Percentiles rank a stretch among this genome's conserved stretches.
phyloP scores from a whole-genome alignment of 2,888 invertebrate species.

The Tenthredo distinguenda region DNA sequence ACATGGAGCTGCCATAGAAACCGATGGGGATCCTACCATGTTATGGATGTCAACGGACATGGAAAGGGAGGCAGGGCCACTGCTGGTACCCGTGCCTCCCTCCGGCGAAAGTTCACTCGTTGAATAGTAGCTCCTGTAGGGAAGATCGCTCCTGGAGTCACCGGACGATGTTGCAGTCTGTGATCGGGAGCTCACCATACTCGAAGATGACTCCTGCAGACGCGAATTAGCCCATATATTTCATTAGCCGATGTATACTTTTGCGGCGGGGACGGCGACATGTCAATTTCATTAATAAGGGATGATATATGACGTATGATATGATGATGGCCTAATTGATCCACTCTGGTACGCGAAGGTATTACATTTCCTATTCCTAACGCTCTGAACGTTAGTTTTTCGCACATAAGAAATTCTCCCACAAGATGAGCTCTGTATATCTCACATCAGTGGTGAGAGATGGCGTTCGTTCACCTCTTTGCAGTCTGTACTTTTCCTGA shows the following conservation, averaged over 20 bases:
- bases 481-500: too few relatives aligned
- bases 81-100: constrained; percentile 53
- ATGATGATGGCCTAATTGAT: not conserved
- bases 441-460: too few relatives aligned
- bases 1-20: constrained; percentile 58
- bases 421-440: too few relatives aligned
- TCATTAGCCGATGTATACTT: constrained; percentile 6
- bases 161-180: constrained; percentile 63
- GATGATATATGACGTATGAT: not conserved
- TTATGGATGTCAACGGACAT: constrained; percentile 66
- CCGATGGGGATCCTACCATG: constrained; percentile 59
- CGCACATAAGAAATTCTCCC: too few relatives aligned
- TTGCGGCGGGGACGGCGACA: not conserved
- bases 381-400: too few relatives aligned
- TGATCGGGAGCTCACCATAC: constrained; percentile 74
- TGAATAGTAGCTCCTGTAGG: constrained; percentile 44
- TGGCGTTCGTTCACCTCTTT: too few relatives aligned
- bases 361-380: too few relatives aligned
- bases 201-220: constrained; percentile 56
- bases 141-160: constrained; percentile 38
- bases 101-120: constrained; percentile 29
- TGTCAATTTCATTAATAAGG: constrained; percentile 9
- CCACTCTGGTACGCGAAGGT: not conserved
- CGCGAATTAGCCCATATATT: constrained; percentile 43
- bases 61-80: constrained; percentile 72